phyloP scores from a whole-genome alignment of 2,113 vertebrate species.

The Ellobius talpinus region DNA sequence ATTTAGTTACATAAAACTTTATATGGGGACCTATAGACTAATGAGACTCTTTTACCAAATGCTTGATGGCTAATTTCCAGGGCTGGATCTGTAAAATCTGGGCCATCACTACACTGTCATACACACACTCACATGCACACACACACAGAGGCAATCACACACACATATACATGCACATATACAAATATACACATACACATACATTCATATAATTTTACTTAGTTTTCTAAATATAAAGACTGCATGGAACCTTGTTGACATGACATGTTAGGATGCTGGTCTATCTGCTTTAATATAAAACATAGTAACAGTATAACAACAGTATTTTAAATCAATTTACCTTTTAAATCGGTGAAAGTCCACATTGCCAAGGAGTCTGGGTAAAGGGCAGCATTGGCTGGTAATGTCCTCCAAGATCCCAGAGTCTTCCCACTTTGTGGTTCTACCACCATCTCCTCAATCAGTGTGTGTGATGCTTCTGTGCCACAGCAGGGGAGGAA shows the following conservation, averaged over 20 bases:
- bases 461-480: background rate
- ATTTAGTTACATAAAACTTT: slow-evolving; percentile 32
- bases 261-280: background rate
- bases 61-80: background rate
- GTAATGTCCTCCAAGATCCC: background rate
- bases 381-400: background rate
- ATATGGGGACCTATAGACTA: background rate
- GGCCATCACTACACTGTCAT: background rate
- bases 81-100: slow-evolving; percentile 15
- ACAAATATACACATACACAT: accelerated
- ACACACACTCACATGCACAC: background rate
- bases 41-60: background rate
- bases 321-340: slow-evolving; percentile 34
- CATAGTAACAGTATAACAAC: background rate
- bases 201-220: background rate
- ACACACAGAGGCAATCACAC: background rate
- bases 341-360: slow-evolving; percentile 30
- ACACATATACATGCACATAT: background rate
- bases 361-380: background rate
- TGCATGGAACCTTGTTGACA: background rate
- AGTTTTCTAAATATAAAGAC: slow-evolving; percentile 63
- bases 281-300: slow-evolving; percentile 46
- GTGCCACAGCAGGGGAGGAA: background rate
- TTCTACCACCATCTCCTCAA: background rate
- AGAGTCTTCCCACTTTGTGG: background rate